A percentile compares a stretch with the other conserved stretches of the same genome.
Evolutionary conservation across 2,797 vertebrate genomes (phyloP).

Genomic region (Rhinogobio ventralis): DNA sequence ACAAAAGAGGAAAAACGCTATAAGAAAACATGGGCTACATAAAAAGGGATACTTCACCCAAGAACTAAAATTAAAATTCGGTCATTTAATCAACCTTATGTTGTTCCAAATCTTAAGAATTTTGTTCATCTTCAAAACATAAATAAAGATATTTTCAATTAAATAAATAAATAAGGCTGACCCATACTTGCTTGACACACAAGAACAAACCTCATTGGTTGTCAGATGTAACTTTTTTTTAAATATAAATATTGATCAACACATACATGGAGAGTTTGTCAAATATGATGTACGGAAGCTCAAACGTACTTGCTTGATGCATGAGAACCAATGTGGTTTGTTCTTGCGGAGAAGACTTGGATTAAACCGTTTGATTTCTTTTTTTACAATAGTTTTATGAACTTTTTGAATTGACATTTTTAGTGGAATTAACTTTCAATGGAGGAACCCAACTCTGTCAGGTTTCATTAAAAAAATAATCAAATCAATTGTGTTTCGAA

Average conservation of each 20-base stretch:
- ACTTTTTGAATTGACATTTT: neutral
- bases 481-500: neutral
- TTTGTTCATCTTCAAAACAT: neutral
- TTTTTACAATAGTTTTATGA: neutral
- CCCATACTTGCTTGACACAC: neutral
- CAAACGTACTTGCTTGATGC: neutral
- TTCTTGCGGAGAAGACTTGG: too few relatives aligned
- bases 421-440: neutral
- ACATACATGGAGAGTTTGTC: too few relatives aligned
- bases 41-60: neutral
- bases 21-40: neutral
- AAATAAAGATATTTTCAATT: neutral
- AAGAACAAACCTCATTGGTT: neutral
- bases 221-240: too few relatives aligned
- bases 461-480: neutral
- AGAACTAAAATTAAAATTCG: neutral
- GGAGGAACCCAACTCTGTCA: neutral
- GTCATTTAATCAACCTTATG: neutral
- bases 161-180: neutral
- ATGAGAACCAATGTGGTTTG: too few relatives aligned
- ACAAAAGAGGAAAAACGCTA: neutral
- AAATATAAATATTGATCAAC: too few relatives aligned
- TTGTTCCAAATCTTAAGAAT: neutral
- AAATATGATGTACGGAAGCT: neutral
- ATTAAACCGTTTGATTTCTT: neutral